Conservation (phyloP, 2,797 vertebrate species). For the Agapornis canus region DNA sequence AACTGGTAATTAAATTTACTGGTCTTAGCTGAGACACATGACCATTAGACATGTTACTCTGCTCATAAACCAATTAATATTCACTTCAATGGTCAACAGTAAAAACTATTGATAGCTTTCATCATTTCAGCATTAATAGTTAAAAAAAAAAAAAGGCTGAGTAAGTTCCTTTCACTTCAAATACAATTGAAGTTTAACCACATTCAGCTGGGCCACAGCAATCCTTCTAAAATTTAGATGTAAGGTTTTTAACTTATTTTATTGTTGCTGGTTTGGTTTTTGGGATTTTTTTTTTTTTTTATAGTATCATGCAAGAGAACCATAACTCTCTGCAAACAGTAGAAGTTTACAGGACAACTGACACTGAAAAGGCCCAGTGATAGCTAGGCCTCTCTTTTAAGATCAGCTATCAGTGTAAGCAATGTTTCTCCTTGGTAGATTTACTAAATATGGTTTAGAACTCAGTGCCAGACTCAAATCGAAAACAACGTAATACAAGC, state of each 20-base stretch:
- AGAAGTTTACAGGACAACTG: background rate
- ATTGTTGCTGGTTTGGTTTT: background rate
- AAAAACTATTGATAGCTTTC: background rate
- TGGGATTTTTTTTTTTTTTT: background rate
- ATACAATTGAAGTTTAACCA: background rate
- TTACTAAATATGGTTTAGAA: background rate
- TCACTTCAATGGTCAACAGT: background rate
- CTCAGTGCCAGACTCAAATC: background rate
- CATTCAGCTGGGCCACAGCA: background rate
- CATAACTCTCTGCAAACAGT: background rate
- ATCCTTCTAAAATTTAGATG: background rate
- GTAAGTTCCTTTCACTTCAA: background rate
- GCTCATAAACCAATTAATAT: constrained; percentile 11
- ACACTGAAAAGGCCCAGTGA: background rate
- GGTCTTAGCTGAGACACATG: fast-evolving
- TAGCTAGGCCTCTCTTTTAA: background rate
- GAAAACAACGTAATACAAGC: background rate
- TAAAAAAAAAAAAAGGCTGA: background rate
- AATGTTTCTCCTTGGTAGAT: background rate
- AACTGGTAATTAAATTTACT: background rate
- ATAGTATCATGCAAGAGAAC: background rate
- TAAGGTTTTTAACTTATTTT: background rate
- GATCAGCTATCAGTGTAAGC: background rate
- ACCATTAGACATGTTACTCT: background rate
- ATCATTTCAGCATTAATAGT: background rate